Conservation (phyloP, 2,797 vertebrate species). For the Acrocephalus scirpaceus region DNA sequence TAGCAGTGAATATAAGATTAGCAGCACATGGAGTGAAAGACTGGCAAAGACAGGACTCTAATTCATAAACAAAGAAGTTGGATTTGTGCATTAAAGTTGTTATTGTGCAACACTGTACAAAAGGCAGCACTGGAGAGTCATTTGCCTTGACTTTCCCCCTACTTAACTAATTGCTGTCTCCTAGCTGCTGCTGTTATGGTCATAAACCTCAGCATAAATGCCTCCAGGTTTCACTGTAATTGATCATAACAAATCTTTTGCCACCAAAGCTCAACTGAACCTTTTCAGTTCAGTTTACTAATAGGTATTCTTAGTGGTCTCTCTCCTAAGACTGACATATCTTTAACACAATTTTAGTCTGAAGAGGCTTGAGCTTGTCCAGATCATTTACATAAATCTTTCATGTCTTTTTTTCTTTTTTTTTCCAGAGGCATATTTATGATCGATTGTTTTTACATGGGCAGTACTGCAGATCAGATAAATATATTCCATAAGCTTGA, state of each 20-base stretch:
- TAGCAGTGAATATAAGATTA: conserved; percentile 3
- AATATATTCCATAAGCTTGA: neutral
- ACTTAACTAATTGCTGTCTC: neutral
- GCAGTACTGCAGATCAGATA: neutral
- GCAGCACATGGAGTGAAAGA: neutral
- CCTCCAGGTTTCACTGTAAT: neutral
- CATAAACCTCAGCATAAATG: neutral
- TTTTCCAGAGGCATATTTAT: neutral
- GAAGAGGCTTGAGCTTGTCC: neutral
- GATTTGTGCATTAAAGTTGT: neutral
- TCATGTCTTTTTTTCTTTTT: neutral
- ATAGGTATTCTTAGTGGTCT: neutral
- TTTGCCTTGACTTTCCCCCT: neutral
- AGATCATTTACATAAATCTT: neutral
- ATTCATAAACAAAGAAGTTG: neutral
- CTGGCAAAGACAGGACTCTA: conserved; percentile 5
- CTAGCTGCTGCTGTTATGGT: neutral
- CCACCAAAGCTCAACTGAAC: neutral
- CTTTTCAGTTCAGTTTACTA: neutral
- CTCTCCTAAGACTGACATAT: neutral
- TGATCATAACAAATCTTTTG: neutral
- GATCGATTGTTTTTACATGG: neutral
- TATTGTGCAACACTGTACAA: neutral
- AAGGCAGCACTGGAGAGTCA: neutral
- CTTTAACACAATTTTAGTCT: neutral